Base-by-base conservation (phyloP, 2,888 invertebrate species). In the Neoscelio sp. region DNA sequence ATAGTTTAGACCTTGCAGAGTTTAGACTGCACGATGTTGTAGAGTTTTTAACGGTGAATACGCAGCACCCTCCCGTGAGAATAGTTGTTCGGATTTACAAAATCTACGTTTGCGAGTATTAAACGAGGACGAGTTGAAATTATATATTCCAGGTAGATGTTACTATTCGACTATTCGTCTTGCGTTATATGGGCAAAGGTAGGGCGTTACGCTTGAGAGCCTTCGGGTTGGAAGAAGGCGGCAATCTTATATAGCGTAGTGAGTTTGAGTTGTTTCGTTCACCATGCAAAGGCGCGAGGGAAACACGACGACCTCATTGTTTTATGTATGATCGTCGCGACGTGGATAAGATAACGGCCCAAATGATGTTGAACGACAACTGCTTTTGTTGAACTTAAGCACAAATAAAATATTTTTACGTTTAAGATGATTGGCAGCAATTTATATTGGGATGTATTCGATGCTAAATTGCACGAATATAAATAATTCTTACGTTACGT, bases 151-250 rank as follows among this genome's bases (percentile, higher is more conserved):
- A 35, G 56, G 67, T 73, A 56, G 78, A 74, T 54, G 76, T 67
- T 79, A 58, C 74, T 75, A 68, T 80, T 80, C 68, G 65, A 46
- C 79, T 82, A 80, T 82, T 83, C 80, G 82, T 80, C 83, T 84
- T 84, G 83, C 81, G 83, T 83, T 84, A 73, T 85, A 83, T 84
- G 84, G 86, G 84, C 84, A 84, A 89, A 89, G 90, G 89, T 89
- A 89, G 89, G 89, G 89, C 88, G 89, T 89, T 87, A 89, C 85
- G 90, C 89, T 87, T 87, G 89, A 87, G 86, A 84, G 84, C 82
- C 76, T 84, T 60, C 82, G 68, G 81, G 82, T 85, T 84, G 85
- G 83, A 86, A 84, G 85, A 86, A 88, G 85, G 71, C 73, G 80
- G 82, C 84, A 81, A 78, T 80, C 86, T 85, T 85, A 84, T 85